Conservation (phyloP, 2,797 vertebrate species). For the Cyclopterus lumpus region DNA sequence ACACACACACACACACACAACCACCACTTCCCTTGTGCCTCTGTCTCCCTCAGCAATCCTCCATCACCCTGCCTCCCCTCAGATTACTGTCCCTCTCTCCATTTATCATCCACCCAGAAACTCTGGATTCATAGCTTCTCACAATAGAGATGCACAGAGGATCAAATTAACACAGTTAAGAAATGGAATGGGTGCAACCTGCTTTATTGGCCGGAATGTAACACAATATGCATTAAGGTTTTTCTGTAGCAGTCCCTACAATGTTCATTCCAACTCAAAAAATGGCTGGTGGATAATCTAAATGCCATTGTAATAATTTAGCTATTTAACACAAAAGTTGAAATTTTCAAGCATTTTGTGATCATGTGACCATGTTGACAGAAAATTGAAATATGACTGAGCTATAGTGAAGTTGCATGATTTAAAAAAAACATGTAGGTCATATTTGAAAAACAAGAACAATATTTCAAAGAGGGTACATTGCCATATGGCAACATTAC, state of each 20-base stretch:
- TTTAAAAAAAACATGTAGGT: too few species aligned
- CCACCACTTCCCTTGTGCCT: slow-evolving; percentile 28
- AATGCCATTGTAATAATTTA: not conserved
- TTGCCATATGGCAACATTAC: too few species aligned
- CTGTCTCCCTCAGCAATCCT: slow-evolving; percentile 42
- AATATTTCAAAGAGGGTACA: too few species aligned
- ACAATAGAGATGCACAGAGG: not conserved
- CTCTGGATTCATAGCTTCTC: slow-evolving; percentile 3
- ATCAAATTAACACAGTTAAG: not conserved
- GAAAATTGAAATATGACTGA: not conserved
- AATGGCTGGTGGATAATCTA: not conserved
- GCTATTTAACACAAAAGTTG: not conserved
- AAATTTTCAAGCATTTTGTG: too few species aligned
- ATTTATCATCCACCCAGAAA: slow-evolving; percentile 12
- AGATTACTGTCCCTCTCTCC: slow-evolving; percentile 24
- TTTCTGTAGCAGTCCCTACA: not conserved
- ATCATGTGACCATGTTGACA: not conserved
- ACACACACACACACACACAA: not conserved
- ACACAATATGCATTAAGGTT: not conserved
- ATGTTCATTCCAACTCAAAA: not conserved
- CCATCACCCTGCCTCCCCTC: slow-evolving; percentile 12
- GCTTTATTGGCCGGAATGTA: not conserved
- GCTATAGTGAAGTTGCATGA: too few species aligned
- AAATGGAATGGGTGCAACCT: not conserved
- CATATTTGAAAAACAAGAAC: too few species aligned